A percentile compares a stretch with the other conserved stretches of the same genome.
Evolutionary conservation across 2,797 vertebrate species (phyloP).

Genomic region (Epinephelus malabaricus): DNA sequence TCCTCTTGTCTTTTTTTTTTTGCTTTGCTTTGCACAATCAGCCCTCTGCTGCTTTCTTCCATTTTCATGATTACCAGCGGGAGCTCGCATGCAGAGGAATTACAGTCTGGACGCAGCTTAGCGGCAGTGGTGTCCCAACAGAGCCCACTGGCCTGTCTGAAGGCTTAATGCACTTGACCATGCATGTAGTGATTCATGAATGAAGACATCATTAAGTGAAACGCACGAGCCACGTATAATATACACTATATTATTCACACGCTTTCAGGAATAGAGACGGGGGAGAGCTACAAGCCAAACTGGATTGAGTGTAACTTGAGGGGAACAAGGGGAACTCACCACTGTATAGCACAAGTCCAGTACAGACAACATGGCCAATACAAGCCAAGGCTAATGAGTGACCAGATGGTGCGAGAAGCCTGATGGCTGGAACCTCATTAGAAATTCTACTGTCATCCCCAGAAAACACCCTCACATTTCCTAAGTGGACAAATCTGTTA

Average conservation of each 20-base stretch:
- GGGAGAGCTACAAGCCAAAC: slow-evolving; percentile 15
- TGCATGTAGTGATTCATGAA: slow-evolving; percentile 42
- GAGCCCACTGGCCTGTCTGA: slow-evolving; percentile 35
- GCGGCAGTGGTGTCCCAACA: slow-evolving; percentile 32
- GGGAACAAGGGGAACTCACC: slow-evolving; percentile 37
- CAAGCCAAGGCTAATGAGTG: slow-evolving; percentile 66
- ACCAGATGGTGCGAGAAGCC: slow-evolving; percentile 71
- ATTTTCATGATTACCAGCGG: slow-evolving; percentile 45
- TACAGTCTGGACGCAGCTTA: slow-evolving; percentile 42
- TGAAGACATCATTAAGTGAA: slow-evolving; percentile 41
- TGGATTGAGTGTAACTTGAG: slow-evolving; percentile 17
- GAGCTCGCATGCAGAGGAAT: slow-evolving; percentile 51
- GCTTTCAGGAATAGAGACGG: slow-evolving; percentile 22
- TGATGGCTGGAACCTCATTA: slow-evolving; percentile 61
- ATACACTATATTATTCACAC: slow-evolving; percentile 33
- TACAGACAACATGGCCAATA: slow-evolving; percentile 59
- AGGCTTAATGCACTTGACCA: slow-evolving; percentile 38
- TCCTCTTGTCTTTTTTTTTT: slow-evolving; percentile 13
- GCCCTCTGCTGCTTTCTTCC: slow-evolving; percentile 35
- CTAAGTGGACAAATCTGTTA: slow-evolving; percentile 10
- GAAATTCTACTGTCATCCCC: slow-evolving; percentile 60
- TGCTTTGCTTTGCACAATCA: slow-evolving; percentile 53
- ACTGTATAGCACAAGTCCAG: slow-evolving; percentile 30
- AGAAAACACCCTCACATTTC: slow-evolving; percentile 52
- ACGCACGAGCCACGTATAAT: slow-evolving; percentile 34